Evolutionary conservation across 2,888 invertebrate species (phyloP).

Genomic region (Tetranychus truncatus): DNA sequence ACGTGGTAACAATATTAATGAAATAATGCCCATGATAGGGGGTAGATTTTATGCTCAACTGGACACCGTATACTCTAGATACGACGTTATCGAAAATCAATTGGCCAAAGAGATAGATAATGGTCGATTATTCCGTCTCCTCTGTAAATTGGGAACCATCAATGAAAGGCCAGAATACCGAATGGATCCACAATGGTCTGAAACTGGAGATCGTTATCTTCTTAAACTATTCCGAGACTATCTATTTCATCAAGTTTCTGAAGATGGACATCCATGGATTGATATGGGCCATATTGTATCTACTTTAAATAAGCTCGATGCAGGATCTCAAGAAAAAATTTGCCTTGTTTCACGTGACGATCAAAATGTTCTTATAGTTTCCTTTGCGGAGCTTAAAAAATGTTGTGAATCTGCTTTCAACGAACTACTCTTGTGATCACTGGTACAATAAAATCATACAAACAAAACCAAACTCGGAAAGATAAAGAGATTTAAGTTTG

Average conservation of each 20-base stretch:
- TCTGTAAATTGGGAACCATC: slow-evolving; percentile 77
- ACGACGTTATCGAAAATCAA: slow-evolving; percentile 75
- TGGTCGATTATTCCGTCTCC: slow-evolving; percentile 69
- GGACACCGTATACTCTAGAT: slow-evolving; percentile 67
- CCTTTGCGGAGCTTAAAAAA: slow-evolving; percentile 82
- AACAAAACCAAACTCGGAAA: not conserved
- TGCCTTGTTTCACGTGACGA: slow-evolving; percentile 89
- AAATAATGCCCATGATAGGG: slow-evolving; percentile 97
- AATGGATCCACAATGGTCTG: slow-evolving; percentile 84
- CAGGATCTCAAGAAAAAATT: slow-evolving; percentile 44
- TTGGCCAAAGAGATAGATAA: slow-evolving; percentile 83
- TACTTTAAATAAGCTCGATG: slow-evolving; percentile 63
- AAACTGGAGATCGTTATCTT: slow-evolving; percentile 95
- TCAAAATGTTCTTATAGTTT: slow-evolving; percentile 84
- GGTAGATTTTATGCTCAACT: slow-evolving; percentile 89
- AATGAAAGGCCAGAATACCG: slow-evolving; percentile 90
- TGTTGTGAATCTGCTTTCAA: slow-evolving; percentile 80
- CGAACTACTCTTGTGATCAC: slow-evolving; percentile 41
- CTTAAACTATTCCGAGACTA: slow-evolving; percentile 92
- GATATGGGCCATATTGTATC: slow-evolving; percentile 88
- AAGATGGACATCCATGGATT: slow-evolving; percentile 81
- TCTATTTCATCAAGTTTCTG: slow-evolving; percentile 82
- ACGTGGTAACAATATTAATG: slow-evolving; percentile 49
- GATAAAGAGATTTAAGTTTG: too few species aligned
- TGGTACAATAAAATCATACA: not conserved